These are phyloP conservation scores for Thysanoteuthis rhombus DNA, from an alignment of 2,888 invertebrate species.

Conservation along the genomic window DNA sequence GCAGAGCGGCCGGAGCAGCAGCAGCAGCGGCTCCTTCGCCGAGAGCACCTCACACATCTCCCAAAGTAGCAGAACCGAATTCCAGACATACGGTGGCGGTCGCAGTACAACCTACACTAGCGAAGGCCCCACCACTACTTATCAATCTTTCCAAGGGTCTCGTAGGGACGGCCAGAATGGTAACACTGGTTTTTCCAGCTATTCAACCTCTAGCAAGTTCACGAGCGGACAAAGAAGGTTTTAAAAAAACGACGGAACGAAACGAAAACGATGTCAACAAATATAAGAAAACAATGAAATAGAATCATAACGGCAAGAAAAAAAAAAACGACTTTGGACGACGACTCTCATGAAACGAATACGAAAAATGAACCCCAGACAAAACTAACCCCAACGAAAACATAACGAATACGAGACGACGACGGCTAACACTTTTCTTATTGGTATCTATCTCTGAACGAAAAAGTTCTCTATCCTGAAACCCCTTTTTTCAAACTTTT, in stretches of 20 bases:
- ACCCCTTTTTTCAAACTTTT: not conserved
- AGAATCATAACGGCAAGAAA: not conserved
- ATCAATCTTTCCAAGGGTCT: not conserved
- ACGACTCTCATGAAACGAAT: not conserved
- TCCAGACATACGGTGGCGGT: not conserved
- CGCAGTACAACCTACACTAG: not conserved
- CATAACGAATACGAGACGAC: not conserved
- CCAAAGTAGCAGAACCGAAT: not conserved
- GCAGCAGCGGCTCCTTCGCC: not conserved
- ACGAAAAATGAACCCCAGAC: not conserved
- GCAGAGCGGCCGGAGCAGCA: not conserved
- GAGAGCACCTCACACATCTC: not conserved
- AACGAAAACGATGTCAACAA: not conserved
- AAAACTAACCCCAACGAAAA: not conserved
- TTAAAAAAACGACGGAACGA: not conserved
- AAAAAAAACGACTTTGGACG: not conserved
- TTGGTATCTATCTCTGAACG: not conserved
- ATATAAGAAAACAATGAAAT: not conserved
- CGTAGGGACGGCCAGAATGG: not conserved
- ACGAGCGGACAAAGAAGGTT: not conserved
- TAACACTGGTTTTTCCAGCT: not conserved
- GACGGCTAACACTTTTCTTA: not conserved
- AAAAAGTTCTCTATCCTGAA: not conserved
- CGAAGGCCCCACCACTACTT: not conserved
- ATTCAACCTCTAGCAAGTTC: not conserved